These are phyloP conservation scores for Pandion haliaetus DNA, from an alignment of 2,113 vertebrate genomes.

Conservation along the genomic window DNA sequence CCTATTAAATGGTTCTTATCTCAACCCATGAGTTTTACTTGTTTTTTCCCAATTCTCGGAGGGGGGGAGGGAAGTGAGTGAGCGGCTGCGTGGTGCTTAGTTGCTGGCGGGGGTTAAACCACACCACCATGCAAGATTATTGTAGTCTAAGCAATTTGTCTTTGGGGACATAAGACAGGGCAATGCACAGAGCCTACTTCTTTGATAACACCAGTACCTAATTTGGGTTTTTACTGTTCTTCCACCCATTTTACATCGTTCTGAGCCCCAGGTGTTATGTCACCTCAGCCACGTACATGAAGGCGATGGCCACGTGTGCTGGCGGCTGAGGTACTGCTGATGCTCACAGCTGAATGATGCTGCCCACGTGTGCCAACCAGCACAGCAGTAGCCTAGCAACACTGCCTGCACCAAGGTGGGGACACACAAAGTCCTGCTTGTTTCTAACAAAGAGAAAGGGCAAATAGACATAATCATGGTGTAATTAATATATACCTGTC, in stretches of 20 bases:
- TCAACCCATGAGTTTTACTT: too few relatives aligned
- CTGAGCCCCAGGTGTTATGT: not conserved
- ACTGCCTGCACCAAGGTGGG: not conserved
- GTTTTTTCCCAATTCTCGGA: too few relatives aligned
- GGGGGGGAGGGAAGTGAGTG: too few relatives aligned
- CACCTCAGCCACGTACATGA: rapidly evolving
- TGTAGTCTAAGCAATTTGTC: not conserved
- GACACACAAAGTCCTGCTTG: not conserved
- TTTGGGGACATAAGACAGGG: not conserved
- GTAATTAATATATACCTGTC: not conserved
- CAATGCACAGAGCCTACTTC: not conserved
- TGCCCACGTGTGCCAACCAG: not conserved
- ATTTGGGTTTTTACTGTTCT: not conserved
- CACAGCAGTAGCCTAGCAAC: constrained; percentile 7
- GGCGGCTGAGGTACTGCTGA: not conserved
- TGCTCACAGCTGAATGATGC: not conserved
- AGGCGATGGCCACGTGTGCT: rapidly evolving
- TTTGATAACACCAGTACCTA: not conserved
- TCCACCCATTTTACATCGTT: not conserved
- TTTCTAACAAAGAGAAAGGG: not conserved
- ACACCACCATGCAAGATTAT: not conserved
- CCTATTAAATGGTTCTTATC: too few relatives aligned
- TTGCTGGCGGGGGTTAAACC: too few relatives aligned
- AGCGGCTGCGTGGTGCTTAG: too few relatives aligned
- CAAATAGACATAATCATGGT: not conserved